Base-by-base conservation (phyloP, 1,140 invertebrate genomes). In the Drosophila busckii region DNA sequence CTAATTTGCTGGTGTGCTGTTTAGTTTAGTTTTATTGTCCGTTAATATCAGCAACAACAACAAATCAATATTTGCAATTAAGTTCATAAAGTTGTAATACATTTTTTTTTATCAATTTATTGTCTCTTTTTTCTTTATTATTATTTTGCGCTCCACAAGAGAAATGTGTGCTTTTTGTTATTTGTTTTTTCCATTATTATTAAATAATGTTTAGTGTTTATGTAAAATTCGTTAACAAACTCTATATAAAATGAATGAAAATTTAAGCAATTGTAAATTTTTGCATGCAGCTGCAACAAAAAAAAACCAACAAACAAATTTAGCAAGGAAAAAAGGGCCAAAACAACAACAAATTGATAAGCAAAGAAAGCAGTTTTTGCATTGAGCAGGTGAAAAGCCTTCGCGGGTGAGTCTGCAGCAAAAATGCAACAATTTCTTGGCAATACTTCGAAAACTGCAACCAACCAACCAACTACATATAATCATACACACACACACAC, bases 161-260 rank as follows among this genome's bases (percentile, higher is more conserved):
- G n/a, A n/a, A 64, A 75, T 67, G 73, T 82, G 73, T 80, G 75
- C 73, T 80, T 75, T 80, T 83, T 80, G 75, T 80, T 80, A 80
- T 80, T 82, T 82, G 76, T 80, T 80, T 80, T 82, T 80, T 82
- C 75, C 70, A 82, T 80, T 75, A 82, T 80, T 80, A 80, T 80
- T 80, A 78, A 78, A 78, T 78, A 78, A 80, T 80, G 75, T 82
- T 82, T 80, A 80, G 76, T 80, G 75, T 80, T 82, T 80, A 80
- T 80, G 75, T 80, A 80, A 78, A 78, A 71, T 80, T 80, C 75
- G 73, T 80, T 80, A 80, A 82, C 49, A 13, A 68, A 65, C 52
- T 71, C 68, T 80, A 73, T 78, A 78, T 73, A 67, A 58, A 76
- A 76, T 53, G 46, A 23, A 61, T 34, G 22, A 70, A 42, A 69